These are phyloP conservation scores for Buceros bicornis DNA, from an alignment of 2,797 vertebrate genomes.

Conservation along the genomic window DNA sequence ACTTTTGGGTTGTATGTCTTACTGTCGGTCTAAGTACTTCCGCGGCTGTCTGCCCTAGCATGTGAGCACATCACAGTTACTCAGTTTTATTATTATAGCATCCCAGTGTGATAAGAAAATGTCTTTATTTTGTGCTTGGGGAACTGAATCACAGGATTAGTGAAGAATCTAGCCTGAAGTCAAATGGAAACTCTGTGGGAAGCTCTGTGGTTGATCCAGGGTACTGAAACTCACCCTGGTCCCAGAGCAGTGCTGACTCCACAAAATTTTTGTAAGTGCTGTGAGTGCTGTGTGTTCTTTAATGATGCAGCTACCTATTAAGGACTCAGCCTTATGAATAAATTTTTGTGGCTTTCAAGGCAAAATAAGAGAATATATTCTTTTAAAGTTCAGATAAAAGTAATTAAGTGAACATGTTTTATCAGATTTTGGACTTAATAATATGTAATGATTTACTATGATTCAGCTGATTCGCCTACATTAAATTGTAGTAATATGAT, in stretches of 20 bases:
- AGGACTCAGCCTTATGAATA: neutral
- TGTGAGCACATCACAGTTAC: constrained; percentile 45
- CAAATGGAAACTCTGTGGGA: constrained; percentile 31
- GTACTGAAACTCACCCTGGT: neutral
- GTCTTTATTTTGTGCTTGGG: constrained; percentile 40
- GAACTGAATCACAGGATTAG: constrained; percentile 12
- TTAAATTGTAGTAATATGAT: neutral
- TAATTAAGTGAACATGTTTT: neutral
- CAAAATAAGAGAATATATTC: neutral
- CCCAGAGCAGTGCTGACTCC: neutral
- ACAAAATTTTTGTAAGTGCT: neutral
- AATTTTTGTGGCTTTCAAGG: neutral
- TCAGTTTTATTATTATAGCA: constrained; percentile 44
- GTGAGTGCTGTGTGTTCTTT: neutral
- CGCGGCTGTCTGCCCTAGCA: neutral
- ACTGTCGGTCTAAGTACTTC: constrained; percentile 13
- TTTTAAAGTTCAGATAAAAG: neutral
- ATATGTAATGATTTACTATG: neutral
- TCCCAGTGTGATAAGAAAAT: constrained; percentile 46
- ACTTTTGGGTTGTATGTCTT: constrained; percentile 50
- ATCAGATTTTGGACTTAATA: neutral
- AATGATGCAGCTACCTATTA: neutral
- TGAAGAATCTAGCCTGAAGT: constrained; percentile 5
- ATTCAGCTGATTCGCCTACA: neutral
- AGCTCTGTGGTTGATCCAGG: constrained; percentile 1